Conservation (phyloP, 2,888 invertebrate genomes). For the Slavum lentiscoides region DNA sequence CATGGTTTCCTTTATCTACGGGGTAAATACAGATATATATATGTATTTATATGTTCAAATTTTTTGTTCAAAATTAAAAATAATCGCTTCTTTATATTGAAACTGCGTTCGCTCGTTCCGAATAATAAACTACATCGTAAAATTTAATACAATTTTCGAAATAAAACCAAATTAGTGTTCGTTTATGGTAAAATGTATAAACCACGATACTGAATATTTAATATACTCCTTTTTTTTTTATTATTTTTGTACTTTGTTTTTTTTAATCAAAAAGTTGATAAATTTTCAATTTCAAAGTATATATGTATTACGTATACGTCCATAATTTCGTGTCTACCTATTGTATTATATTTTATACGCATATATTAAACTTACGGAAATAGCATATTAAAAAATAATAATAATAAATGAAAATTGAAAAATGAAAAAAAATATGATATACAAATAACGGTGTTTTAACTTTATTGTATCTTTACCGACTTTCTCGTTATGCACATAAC, state of each 20-base stretch:
- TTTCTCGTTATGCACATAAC: neutral
- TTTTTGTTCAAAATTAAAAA: neutral
- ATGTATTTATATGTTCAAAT: neutral
- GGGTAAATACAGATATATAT: no score
- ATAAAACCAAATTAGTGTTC: neutral
- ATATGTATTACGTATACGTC: no score
- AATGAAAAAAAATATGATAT: neutral
- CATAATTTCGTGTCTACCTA: neutral
- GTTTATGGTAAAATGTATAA: constrained; percentile 6
- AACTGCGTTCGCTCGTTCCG: neutral
- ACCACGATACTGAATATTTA: neutral
- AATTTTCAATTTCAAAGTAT: neutral
- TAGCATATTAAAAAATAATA: constrained; percentile 10
- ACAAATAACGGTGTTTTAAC: constrained; percentile 10
- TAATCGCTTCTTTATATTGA: neutral
- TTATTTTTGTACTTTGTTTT: neutral
- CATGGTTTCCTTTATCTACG: no score
- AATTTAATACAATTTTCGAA: neutral
- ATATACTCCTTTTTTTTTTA: neutral
- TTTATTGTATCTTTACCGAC: neutral
- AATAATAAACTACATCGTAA: neutral
- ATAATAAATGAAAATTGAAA: no score
- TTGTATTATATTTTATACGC: neutral
- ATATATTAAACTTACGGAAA: neutral
- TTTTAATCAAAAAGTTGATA: constrained; percentile 4